These are phyloP conservation scores for Catalaphyllia jardinei DNA, from an alignment of 64 coral and sea anemone species.

Conservation along the genomic window DNA sequence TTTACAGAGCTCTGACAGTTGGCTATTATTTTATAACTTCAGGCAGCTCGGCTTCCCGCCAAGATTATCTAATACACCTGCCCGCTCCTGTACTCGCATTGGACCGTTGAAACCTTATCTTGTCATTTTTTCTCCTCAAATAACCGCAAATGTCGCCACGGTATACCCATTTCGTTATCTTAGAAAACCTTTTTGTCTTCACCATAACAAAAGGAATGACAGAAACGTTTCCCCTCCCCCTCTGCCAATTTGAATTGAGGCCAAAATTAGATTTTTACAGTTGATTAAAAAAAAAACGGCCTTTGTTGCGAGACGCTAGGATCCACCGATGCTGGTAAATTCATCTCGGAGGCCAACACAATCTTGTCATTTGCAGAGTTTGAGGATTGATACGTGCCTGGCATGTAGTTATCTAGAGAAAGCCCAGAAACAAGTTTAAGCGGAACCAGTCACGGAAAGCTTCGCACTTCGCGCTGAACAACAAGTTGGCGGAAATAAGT, in stretches of 20 bases:
- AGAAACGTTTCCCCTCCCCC: conserved; percentile 26
- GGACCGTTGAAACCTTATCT: background rate
- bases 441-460: conserved; percentile 6
- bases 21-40: conserved; percentile 13
- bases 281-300: background rate
- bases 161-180: conserved; percentile 19
- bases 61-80: conserved; percentile 9
- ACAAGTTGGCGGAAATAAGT: conserved; percentile 26
- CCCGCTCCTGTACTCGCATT: background rate
- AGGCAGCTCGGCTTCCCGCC: conserved; percentile 21
- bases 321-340: background rate
- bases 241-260: conserved; percentile 1
- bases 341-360: background rate
- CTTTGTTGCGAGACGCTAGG: background rate
- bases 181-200: background rate
- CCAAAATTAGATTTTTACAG: conserved; percentile 38
- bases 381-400: background rate
- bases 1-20: conserved; percentile 12
- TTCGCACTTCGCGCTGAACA: conserved; percentile 21
- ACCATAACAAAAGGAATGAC: conserved; percentile 24
- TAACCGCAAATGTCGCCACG: conserved; percentile 1
- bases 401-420: conserved; percentile 11
- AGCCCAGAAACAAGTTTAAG: conserved; percentile 16
- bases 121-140: background rate
- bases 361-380: background rate